Conservation (phyloP, 1,140 invertebrate genomes). For the Drosophila rufa region DNA sequence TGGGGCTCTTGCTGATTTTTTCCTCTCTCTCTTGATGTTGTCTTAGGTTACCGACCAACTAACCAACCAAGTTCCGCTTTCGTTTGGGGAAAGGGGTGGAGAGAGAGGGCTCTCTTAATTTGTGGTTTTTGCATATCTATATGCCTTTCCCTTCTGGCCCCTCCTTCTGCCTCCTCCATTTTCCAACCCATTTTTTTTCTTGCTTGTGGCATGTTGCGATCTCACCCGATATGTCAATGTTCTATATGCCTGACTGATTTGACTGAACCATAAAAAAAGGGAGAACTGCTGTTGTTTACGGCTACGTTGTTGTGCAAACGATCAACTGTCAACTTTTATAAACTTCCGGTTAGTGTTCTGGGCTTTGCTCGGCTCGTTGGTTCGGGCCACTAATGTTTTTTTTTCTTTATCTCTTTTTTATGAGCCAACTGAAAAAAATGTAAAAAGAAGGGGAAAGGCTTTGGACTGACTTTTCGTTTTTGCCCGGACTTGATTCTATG, state of each 20-base stretch:
- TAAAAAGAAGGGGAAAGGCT: constrained; percentile 14
- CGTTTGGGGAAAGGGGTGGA: constrained; percentile 26
- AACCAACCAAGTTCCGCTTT: constrained; percentile 70
- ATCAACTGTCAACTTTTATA: constrained; percentile 76
- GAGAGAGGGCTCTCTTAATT: constrained; percentile 46
- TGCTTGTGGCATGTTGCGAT: constrained; percentile 46
- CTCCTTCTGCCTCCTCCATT: constrained; percentile 3
- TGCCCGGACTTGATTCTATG: background rate
- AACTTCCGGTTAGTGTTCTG: constrained; percentile 71
- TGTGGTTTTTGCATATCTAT: constrained; percentile 71
- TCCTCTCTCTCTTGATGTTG: constrained; percentile 67
- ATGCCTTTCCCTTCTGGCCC: constrained; percentile 40
- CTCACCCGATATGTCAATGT: constrained; percentile 75
- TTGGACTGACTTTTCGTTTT: constrained; percentile 2
- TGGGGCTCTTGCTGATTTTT: constrained; percentile 44
- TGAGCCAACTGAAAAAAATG: constrained; percentile 22
- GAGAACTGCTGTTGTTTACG: constrained; percentile 30
- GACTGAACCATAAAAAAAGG: constrained; percentile 40
- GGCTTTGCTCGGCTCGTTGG: constrained; percentile 55
- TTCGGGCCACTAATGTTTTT: constrained; percentile 65
- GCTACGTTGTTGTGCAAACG: constrained; percentile 35
- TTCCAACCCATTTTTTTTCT: constrained; percentile 27
- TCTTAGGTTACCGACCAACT: constrained; percentile 67
- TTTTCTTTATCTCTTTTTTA: constrained; percentile 41
- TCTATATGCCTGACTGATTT: constrained; percentile 74